Base-by-base conservation (phyloP, 2,797 vertebrate genomes). In the Calcarius lapponicus region DNA sequence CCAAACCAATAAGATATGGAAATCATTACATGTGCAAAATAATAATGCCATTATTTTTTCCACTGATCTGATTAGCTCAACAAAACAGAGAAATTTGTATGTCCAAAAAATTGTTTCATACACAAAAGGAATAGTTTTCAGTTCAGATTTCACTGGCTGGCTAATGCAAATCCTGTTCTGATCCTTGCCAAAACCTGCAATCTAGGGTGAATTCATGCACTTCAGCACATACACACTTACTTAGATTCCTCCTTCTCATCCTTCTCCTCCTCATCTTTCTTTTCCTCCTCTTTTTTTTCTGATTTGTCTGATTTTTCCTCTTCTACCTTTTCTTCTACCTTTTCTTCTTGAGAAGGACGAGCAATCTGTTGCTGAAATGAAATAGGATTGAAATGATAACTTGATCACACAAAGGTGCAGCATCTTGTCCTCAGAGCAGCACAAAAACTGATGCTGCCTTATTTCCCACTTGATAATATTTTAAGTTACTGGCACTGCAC, bases 241-340 rank as follows among this genome's bases (percentile, higher is more conserved):
- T 99, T 99, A 78, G 98, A 98, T 74, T 99, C 99, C 93, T 99
- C 99, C 95, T 99, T 99, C 95, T 99, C 99, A 98, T 99, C 99
- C 98, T 99, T 99, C 98, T 99, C 99, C 97, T 99, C 99, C 98
- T 99, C 99, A 95, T 99, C 99, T 98, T 99, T 99, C 97, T 99
- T 99, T 97, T 99, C 99, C 53, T 99, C 99, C 97, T 99, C 99
- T 98, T 99, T 99, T 98, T 99, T 99, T 98, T 99, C 99, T 29
- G 97, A 97, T 97, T 99, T 99, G 97, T 99, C 99, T 24, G 97
- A 93, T 98, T 99, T 99, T 47, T 99, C 99, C 91, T 99, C 99
- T 97, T 99, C 99, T 97, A 97, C 98, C 94, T 99, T 99, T 62
- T 99, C 99, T 97, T 99, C 98, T 70, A 98, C 97, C 96, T 99